Evolutionary conservation across 2,113 vertebrate species (phyloP).

Genomic region (Polypterus bichir): DNA sequence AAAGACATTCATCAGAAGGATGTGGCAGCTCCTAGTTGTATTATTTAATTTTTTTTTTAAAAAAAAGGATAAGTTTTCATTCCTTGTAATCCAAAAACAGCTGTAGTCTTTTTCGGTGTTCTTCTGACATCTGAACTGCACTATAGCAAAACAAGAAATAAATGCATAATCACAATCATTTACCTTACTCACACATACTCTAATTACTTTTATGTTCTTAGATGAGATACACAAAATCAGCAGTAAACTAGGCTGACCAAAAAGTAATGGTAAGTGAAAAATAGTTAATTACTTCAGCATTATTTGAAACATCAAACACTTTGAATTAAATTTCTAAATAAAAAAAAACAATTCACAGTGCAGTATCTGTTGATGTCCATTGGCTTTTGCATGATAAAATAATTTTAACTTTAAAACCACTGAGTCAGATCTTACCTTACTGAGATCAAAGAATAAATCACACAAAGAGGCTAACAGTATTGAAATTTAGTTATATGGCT

Average conservation of each 20-base stretch:
- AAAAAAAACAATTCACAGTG: too few species aligned
- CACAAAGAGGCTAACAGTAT: too few species aligned
- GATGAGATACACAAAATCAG: neutral
- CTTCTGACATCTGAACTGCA: constrained; percentile 75
- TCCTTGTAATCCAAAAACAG: constrained; percentile 94
- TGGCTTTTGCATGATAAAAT: too few species aligned
- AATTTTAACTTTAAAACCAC: too few species aligned
- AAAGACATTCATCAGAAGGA: neutral
- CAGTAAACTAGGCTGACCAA: neutral
- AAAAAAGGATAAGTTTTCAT: constrained; percentile 33
- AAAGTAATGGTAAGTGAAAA: neutral
- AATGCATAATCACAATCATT: neutral
- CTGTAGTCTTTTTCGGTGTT: constrained; percentile 87
- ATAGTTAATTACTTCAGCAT: too few species aligned
- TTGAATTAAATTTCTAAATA: neutral
- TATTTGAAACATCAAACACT: neutral
- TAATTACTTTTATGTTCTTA: neutral
- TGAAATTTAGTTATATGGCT: too few species aligned
- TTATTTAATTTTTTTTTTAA: neutral
- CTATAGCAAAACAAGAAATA: constrained; percentile 53
- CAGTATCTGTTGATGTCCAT: too few species aligned
- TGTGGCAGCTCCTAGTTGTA: neutral
- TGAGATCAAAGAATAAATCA: too few species aligned
- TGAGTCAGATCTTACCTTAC: too few species aligned
- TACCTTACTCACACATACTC: neutral